A percentile compares a stretch with the other conserved stretches of the same genome.
Evolutionary conservation across 2,888 invertebrate species (phyloP).

Genomic region (Chrysolina oricalcia): DNA sequence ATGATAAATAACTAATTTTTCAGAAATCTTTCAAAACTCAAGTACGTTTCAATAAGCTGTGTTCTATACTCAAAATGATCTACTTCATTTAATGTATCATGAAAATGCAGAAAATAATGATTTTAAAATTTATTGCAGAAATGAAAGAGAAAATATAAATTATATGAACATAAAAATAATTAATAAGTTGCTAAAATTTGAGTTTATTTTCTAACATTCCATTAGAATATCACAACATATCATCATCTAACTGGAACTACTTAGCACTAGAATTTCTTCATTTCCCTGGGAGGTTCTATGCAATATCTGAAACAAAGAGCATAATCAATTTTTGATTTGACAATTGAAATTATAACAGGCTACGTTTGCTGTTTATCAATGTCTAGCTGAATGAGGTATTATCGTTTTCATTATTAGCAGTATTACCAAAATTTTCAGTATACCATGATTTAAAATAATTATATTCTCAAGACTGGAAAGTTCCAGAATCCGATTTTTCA

Average conservation of each 20-base stretch:
- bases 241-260: conserved; percentile 16
- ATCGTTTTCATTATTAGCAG: too few relatives aligned
- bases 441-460: too few relatives aligned
- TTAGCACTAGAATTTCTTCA: conserved; percentile 11
- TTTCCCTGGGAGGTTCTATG: conserved; percentile 1
- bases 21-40: too few relatives aligned
- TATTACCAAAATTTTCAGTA: too few relatives aligned
- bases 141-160: neutral
- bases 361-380: too few relatives aligned
- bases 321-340: neutral
- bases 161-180: neutral
- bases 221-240: conserved; percentile 14
- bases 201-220: conserved; percentile 14
- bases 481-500: too few relatives aligned
- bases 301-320: conserved; percentile 2
- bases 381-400: too few relatives aligned
- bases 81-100: neutral
- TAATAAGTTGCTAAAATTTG: neutral
- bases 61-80: too few relatives aligned
- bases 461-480: too few relatives aligned
- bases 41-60: too few relatives aligned
- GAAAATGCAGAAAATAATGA: neutral
- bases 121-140: neutral
- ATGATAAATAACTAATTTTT: too few relatives aligned
- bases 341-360: too few relatives aligned